Conservation (phyloP, 1,140 invertebrate genomes). For the Bombus sibiricus region DNA sequence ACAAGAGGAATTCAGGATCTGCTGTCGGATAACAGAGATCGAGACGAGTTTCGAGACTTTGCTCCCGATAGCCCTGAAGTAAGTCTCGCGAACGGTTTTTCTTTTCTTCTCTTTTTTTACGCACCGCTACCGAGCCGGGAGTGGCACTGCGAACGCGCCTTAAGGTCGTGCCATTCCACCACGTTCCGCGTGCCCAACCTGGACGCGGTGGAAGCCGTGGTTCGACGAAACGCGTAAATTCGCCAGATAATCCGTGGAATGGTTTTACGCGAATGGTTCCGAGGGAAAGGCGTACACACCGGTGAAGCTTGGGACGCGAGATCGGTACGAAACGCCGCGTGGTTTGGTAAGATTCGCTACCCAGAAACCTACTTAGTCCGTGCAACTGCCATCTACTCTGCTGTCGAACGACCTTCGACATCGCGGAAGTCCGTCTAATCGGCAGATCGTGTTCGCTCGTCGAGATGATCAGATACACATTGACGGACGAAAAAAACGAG, state of each 20-base stretch:
- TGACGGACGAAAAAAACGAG: not conserved
- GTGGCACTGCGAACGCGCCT: slow-evolving; percentile 9
- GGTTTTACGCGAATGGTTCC: not conserved
- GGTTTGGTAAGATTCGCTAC: slow-evolving; percentile 59
- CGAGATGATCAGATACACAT: not conserved
- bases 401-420: slow-evolving; percentile 27
- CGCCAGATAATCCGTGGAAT: not conserved
- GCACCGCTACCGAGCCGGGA: not conserved
- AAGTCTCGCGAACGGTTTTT: not conserved
- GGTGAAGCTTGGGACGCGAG: not conserved
- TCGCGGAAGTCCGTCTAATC: slow-evolving; percentile 54
- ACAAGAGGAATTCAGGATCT: not conserved
- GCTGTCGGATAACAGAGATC: not conserved
- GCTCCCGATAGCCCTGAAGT: not conserved
- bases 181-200: not conserved
- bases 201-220: not conserved
- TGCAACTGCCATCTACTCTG: slow-evolving; percentile 14
- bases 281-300: slow-evolving; percentile 16
- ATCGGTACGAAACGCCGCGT: slow-evolving; percentile 12
- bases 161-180: slow-evolving; percentile 24
- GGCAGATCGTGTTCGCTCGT: slow-evolving; percentile 44
- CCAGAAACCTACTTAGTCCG: slow-evolving; percentile 66
- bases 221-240: not conserved
- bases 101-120: not conserved
- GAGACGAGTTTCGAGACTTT: not conserved